Percentiles rank a stretch among this genome's conserved stretches.
phyloP scores from a whole-genome alignment of 2,888 invertebrate genomes.

The Merodon equestris region DNA sequence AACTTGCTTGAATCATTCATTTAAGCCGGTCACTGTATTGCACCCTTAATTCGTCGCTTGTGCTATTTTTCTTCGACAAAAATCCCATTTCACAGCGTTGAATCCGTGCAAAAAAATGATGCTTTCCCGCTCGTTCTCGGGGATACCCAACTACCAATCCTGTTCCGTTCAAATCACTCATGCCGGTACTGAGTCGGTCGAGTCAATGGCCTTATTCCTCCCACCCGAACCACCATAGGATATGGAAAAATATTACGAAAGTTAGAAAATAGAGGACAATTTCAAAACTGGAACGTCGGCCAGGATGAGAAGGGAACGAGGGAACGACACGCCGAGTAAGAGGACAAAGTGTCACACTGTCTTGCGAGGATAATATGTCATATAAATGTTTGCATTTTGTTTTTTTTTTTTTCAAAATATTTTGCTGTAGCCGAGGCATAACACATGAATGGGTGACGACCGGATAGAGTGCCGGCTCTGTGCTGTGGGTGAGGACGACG shows the following conservation, averaged over 20 bases:
- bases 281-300: conserved; percentile 20
- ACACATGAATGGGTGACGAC: not conserved
- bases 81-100: too few relatives aligned
- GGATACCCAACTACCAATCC: too few relatives aligned
- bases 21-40: too few relatives aligned
- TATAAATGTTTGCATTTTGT: conserved; percentile 50
- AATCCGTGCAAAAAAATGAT: too few relatives aligned
- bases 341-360: conserved; percentile 62
- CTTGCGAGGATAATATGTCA: conserved; percentile 65
- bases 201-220: conserved; percentile 27
- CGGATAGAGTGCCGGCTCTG: too few relatives aligned
- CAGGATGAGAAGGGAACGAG: too few relatives aligned
- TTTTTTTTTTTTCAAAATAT: conserved; percentile 11
- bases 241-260: conserved; percentile 30
- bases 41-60: too few relatives aligned
- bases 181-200: not conserved
- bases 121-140: too few relatives aligned
- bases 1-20: too few relatives aligned
- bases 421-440: conserved; percentile 9
- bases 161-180: too few relatives aligned
- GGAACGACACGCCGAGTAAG: not conserved
- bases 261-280: conserved; percentile 35
- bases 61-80: too few relatives aligned
- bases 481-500: conserved; percentile 44
- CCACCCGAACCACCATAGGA: conserved; percentile 1